Evolutionary conservation across 2,113 vertebrate genomes (phyloP), one percentile per base, ranked within the genome.

Genomic region (Corythaixoides concolor): DNA sequence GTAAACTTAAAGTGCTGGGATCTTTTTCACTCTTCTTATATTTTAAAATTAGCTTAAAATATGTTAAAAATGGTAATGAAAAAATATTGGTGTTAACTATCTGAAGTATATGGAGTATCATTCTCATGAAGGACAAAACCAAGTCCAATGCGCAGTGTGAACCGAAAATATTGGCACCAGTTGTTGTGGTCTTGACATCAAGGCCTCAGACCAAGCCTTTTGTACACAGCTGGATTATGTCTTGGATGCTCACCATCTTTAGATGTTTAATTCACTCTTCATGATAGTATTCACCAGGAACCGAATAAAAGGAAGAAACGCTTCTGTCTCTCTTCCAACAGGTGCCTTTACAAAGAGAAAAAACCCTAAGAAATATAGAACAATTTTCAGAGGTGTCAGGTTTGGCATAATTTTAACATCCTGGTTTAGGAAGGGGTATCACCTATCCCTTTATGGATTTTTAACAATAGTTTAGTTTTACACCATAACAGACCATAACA

Each of bases 401-500:
- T 87, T 78, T 66, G 62, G 53, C 66, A 32, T 53, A 58, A 69
- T 81, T 91, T 86, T 73, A 88, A 63, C 15, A 52, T 53, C 9
- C 16, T 85, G 13, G 12, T 67, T 90, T 75, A 89, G 23, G 18
- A 72, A 39, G 59, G 49, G 16, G 10, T 91, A 33, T 91, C 27
- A 9, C n/a, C 39, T 95, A 70, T 64, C 5, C 21, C 37, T 93
- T 53, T 74, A 90, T 20, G 56, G n/a, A 37, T 27, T 83, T 94
- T 80, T 67, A 67, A 93, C 93, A 80, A 39, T 72, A 73, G n/a
- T 85, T 95, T 95, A 86, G 15, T 74, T 96, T 95, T 66, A 58
- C 30, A 53, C 47, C 6, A n/a, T 13, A 85, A 85, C 22, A 69
- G 28, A 39, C 30, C 5, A 37, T 26, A 83, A 70, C 12, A 81